Percentiles rank a stretch among this genome's conserved stretches.
phyloP scores from a whole-genome alignment of 2,797 vertebrate genomes.

The Periparus ater region DNA sequence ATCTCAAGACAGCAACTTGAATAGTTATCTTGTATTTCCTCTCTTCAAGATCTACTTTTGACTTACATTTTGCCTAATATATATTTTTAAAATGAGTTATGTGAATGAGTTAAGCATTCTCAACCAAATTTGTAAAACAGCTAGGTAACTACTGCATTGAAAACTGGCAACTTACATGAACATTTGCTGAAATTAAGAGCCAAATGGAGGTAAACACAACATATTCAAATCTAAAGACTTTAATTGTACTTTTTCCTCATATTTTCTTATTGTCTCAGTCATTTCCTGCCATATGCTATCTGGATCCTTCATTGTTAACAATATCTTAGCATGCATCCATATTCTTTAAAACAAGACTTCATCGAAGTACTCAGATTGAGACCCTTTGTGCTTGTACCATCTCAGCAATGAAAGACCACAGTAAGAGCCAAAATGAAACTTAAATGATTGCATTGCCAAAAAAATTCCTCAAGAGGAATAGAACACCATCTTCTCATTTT shows the following conservation, averaged over 20 bases:
- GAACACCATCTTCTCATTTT: neutral
- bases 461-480: neutral
- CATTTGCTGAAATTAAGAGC: neutral
- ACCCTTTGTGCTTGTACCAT: fast-evolving
- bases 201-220: neutral
- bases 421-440: neutral
- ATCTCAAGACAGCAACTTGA: neutral
- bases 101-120: neutral
- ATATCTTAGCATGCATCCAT: neutral
- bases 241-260: neutral
- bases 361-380: neutral
- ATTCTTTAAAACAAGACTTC: neutral
- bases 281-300: neutral
- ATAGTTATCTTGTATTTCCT: neutral
- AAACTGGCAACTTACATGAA: neutral
- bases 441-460: neutral
- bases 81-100: neutral
- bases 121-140: neutral
- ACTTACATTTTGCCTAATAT: neutral
- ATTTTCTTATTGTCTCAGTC: neutral
- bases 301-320: neutral
- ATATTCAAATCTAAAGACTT: neutral
- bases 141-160: neutral
- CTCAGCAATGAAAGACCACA: neutral
- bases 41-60: neutral